Base-by-base conservation (phyloP, 2,797 vertebrate genomes). In the Hemibagrus guttatus region DNA sequence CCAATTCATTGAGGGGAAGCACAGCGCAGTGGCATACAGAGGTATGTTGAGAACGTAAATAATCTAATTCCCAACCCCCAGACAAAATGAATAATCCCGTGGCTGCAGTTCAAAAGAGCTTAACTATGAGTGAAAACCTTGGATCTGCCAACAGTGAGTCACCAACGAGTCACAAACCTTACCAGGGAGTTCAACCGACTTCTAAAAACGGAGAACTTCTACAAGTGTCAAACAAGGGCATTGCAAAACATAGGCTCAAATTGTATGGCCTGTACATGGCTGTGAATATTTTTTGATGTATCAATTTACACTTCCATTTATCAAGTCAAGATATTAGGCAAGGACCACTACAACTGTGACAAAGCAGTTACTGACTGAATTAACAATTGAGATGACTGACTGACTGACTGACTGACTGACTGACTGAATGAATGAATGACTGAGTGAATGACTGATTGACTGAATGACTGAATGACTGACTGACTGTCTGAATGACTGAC, bases 121-220 rank as follows among this genome's bases (percentile, higher is more conserved):
- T 63, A 81, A 81, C 28, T 63, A 49, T 81, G 80, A 63, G 21
- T 63, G 52, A 56, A 79, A 79, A 59, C 5, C 2, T 59, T 59
- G 28, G 54, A 31, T 39, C 76, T 58, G 39, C 61, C 26, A 64
- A 28, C 26, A 46, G 59, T 81, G 58, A 61, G 11, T 26, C 78
- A 81, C 8, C 31, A 39, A 21, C 13, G 54, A 79, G 28, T 79
- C 75, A 79, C 75, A 63, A 64, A 46, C 39, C 61, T 81, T 64
- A 64, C 16, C 35, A 64, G 59, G 39, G 80, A 46, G 80, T 64
- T 81, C 58, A 39, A 81, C 23, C 64, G 76, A 59, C 56, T 19
- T 59, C 54, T 59, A 79, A 59, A 23, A 31, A 21, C 28, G 21
- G 17, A 58, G 46, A 54, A 54, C 26, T 28, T 54, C 49, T 54